Conservation (phyloP, 2,888 invertebrate species). For the Orthosia gothica region DNA sequence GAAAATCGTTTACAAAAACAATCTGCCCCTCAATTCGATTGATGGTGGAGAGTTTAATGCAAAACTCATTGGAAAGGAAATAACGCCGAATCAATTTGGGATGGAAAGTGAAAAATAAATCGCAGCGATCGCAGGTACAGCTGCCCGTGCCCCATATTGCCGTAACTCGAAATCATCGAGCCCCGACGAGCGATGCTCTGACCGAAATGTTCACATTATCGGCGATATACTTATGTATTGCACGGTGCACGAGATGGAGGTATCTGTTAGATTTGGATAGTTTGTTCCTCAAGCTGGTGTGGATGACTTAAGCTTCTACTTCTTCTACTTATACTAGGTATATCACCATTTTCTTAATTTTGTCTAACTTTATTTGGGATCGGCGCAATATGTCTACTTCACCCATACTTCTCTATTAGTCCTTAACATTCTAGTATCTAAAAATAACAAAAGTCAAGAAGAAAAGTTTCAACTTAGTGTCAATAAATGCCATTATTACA, state of each 20-base stretch:
- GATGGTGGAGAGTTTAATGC: constrained; percentile 55
- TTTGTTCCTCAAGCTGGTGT: background rate
- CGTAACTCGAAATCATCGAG: constrained; percentile 64
- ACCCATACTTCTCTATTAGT: background rate
- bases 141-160: constrained; percentile 54
- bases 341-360: background rate
- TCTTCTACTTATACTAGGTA: background rate
- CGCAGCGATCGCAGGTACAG: constrained; percentile 63
- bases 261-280: constrained; percentile 1
- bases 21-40: constrained; percentile 44
- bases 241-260: constrained; percentile 18
- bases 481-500: too few species aligned
- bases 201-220: constrained; percentile 63
- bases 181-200: constrained; percentile 54
- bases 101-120: constrained; percentile 71
- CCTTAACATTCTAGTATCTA: background rate
- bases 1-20: constrained; percentile 32
- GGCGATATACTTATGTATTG: constrained; percentile 28
- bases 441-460: background rate
- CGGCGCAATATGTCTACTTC: background rate
- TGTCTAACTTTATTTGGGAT: background rate
- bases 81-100: constrained; percentile 68
- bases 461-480: too few species aligned
- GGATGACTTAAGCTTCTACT: background rate
- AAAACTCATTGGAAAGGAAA: constrained; percentile 65